Conservation (phyloP, 2,888 invertebrate genomes). For the Panorpa germanica region DNA sequence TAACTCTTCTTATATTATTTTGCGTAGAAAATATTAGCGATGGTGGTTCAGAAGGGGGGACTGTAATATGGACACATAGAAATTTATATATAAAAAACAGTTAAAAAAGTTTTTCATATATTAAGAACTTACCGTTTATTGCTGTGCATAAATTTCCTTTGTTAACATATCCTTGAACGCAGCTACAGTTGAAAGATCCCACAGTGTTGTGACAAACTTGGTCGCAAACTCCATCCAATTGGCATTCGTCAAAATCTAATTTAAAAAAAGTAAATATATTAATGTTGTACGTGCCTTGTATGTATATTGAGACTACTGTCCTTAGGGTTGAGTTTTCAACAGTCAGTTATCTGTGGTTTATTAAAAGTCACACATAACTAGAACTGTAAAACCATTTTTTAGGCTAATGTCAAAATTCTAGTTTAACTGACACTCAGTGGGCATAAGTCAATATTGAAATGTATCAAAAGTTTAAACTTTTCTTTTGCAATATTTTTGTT, state of each 20-base stretch:
- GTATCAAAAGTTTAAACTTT: no score
- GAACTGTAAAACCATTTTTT: constrained; percentile 4
- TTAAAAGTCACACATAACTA: no score
- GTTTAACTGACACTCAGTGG: no score
- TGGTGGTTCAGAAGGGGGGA: constrained; percentile 38
- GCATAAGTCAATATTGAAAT: no score
- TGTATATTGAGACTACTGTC: no score
- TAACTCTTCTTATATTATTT: constrained; percentile 39
- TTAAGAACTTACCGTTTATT: constrained; percentile 38
- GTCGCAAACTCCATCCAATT: constrained; percentile 47
- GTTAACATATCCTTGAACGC: constrained; percentile 47
- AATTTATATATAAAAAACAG: constrained; percentile 8
- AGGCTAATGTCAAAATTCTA: no score
- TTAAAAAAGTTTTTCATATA: constrained; percentile 1
- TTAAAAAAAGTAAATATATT: constrained; percentile 7
- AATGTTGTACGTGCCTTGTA: constrained; percentile 3
- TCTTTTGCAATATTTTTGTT: no score
- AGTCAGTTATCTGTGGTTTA: no score
- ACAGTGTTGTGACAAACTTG: constrained; percentile 50
- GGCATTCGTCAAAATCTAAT: constrained; percentile 62
- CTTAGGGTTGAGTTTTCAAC: no score
- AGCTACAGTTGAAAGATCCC: constrained; percentile 51
- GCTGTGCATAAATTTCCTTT: constrained; percentile 42
- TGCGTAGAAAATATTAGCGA: constrained; percentile 51
- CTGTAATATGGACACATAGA: no score